Evolutionary conservation across 2,113 vertebrate genomes (phyloP).

Genomic region (Mesitornis unicolor): DNA sequence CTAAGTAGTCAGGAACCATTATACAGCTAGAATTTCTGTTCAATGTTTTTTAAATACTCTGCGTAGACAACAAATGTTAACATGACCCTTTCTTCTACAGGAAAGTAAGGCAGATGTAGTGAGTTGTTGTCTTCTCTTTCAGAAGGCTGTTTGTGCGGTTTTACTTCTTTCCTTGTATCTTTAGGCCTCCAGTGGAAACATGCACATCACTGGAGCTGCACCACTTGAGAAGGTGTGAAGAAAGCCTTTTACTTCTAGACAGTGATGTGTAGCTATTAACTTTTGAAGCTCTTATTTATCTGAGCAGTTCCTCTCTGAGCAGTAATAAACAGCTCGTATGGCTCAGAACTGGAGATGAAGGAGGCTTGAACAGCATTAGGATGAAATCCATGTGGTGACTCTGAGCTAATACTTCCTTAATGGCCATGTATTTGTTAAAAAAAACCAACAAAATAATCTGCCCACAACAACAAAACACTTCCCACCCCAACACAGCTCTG

Average conservation of each 20-base stretch:
- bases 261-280: background rate
- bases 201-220: background rate
- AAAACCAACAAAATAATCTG: too few relatives aligned
- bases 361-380: background rate
- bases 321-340: background rate
- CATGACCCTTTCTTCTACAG: background rate
- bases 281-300: background rate
- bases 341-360: background rate
- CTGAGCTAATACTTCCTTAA: background rate
- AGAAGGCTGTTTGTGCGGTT: background rate
- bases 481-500: background rate
- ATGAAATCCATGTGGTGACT: background rate
- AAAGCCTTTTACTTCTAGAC: background rate
- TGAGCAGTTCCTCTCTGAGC: background rate
- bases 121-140: background rate
- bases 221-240: background rate
- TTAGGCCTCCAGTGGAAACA: background rate
- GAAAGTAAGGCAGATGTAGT: background rate
- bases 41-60: background rate
- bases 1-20: background rate
- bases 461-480: background rate
- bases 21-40: background rate
- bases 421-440: background rate
- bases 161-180: background rate
- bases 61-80: background rate